Base-by-base conservation (phyloP, 2,113 vertebrate genomes). In the Rhinogobius similis region DNA sequence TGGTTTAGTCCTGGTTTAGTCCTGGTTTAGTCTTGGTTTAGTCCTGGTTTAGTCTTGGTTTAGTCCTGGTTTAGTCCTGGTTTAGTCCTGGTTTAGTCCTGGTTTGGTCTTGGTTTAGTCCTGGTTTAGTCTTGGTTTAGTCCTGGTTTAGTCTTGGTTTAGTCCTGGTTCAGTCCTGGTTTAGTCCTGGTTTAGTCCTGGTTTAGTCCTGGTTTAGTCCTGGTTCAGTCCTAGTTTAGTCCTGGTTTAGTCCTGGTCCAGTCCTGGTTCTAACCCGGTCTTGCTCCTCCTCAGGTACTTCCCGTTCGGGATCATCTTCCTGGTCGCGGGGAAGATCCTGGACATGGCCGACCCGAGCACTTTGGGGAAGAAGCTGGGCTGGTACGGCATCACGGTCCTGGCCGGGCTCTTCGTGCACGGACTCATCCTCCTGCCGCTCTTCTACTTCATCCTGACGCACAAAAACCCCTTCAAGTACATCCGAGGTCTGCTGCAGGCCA, bases 311-410 rank as follows among this genome's bases (percentile, higher is more conserved):
- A 96, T 97, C 41, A 88, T 96, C 55, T 96, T 96, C 78, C 92
- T 96, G 70, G 95, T 96, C 4, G 94, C 95, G 1, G 95, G 94
- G 0, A 96, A 96, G 89, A 95, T 97, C 81, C 71, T 96, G 89
- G 95, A 96, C 83, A 96, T 96, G 95, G 94, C 93, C 50, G 94
- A 96, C 29, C 95, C 94, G 0, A 88, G 81, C 0, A 88, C 91
- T 0, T 86, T 92, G 36, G 94, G 94, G 0, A 92, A 87, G 88
- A 96, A 95, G 78, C 83, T 96, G 86, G 95, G 95, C 46, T 93
- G 95, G 53, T 97, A 96, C 0, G 86, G 90, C 38, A n/a, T 95
- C 23, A 96, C 95, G 0, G 95, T 97, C 0, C 88, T 96, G 58
- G 81, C 92, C 0, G 95, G 95, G 18, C 90, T 96, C 5, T 87